Percentiles rank a stretch among this genome's conserved stretches.
Evolutionary conservation across 2,113 vertebrate genomes (phyloP).

Genomic region (Poecilia latipinna): DNA sequence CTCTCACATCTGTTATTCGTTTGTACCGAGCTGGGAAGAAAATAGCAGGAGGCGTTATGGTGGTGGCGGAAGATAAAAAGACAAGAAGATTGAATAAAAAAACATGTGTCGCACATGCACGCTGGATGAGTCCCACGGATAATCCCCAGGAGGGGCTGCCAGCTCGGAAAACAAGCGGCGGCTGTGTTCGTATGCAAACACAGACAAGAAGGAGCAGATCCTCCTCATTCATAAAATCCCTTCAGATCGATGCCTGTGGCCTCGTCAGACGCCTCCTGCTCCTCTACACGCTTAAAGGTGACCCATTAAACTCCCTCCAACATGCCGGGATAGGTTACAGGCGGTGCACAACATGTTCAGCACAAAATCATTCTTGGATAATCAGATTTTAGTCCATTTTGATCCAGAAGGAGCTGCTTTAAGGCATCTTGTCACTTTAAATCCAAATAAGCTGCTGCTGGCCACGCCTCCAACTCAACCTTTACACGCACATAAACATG

Average conservation of each 20-base stretch:
- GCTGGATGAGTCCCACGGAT: conserved; percentile 86
- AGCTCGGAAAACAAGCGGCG: conserved; percentile 52
- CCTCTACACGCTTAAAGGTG: conserved; percentile 23
- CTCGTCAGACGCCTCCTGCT: conserved; percentile 46
- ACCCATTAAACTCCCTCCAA: too few species aligned
- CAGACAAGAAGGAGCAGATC: conserved; percentile 29
- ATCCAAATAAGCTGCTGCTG: too few species aligned
- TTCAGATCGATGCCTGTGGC: conserved; percentile 61
- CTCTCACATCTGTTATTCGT: conserved; percentile 98
- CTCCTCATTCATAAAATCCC: conserved; percentile 46
- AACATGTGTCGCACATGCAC: conserved; percentile 90
- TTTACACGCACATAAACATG: too few species aligned
- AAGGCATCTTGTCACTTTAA: too few species aligned
- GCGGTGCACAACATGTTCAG: too few species aligned
- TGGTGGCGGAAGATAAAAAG: conserved; percentile 96
- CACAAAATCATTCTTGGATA: too few species aligned
- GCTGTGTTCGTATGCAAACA: conserved; percentile 20
- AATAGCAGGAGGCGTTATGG: conserved; percentile 96
- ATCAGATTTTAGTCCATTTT: too few species aligned
- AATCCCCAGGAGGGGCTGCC: conserved; percentile 64
- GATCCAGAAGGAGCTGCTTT: too few species aligned
- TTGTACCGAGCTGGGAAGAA: conserved; percentile 95
- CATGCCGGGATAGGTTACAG: too few species aligned
- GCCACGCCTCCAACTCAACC: too few species aligned
- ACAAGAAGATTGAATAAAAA: conserved; percentile 86